Evolutionary conservation across 2,113 vertebrate genomes (phyloP), one percentile per base, ranked within the genome.

Genomic region (Ardeotis arabs): DNA sequence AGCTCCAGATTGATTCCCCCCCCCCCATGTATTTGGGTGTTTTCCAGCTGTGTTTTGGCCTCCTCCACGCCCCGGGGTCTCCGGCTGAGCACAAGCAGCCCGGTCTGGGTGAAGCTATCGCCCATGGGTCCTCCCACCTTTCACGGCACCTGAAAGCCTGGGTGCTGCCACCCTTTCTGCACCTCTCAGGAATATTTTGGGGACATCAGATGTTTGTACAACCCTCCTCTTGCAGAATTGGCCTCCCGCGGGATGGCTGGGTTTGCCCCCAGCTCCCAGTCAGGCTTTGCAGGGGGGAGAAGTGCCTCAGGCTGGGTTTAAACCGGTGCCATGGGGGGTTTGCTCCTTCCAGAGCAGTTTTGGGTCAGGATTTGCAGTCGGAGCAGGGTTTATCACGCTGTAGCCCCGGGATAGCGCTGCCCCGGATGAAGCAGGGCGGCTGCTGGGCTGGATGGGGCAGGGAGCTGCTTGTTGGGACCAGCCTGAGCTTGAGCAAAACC

Each of bases 21-120:
- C 39, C 39, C 39, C 16, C 18, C 15, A 3, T 23, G 15, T 14
- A 14, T 85, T 70, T 79, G 29, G 47, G 15, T 44, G 13, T 39
- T 94, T 85, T 49, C 60, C 86, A 78, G 70, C 13, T 0, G 0
- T 24, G 17, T 60, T 77, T 88, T 52, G 37, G 25, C 37, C 17
- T 58, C 45, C 20, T 63, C 29, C 33, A 28, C 17, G 7, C 23
- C 28, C 24, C 2, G 0, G 22, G 0, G 2, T 28, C 23, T 39
- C 23, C 4, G 8, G 60, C 50, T 60, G 60, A 88, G 44, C 63
- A 39, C 0, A 0, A 16, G 14, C 18, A 35, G 58, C 47, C 1
- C 0, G 76, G 55, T 28, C 23, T 69, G 77, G 69, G 55, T 4
- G 5, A 69, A 63, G 35, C 15, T 18, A 28, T 49, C 2, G 3